Evolutionary conservation across 2,888 invertebrate species (phyloP).

Genomic region (Iselma pallidipennis): DNA sequence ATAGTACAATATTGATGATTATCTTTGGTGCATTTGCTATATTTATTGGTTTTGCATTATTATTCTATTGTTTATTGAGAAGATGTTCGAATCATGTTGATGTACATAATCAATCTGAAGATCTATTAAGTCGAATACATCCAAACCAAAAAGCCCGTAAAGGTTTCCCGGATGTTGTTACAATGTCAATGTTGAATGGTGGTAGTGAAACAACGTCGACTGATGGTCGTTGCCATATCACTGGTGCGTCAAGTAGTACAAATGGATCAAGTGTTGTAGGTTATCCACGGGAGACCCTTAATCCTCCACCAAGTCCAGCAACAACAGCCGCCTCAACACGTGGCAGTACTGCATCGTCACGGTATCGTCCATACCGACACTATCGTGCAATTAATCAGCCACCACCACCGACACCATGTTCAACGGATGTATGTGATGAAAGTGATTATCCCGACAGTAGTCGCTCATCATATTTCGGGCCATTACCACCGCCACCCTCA

Average conservation of each 20-base stretch:
- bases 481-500: conserved; percentile 83
- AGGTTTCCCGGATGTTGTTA: conserved; percentile 59
- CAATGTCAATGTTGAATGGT: conserved; percentile 69
- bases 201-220: conserved; percentile 67
- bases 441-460: conserved; percentile 78
- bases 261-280: conserved; percentile 61
- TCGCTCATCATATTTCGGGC: conserved; percentile 78
- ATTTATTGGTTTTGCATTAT: conserved; percentile 53
- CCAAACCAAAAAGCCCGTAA: conserved; percentile 49
- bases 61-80: conserved; percentile 41
- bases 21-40: conserved; percentile 60
- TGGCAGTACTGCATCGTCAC: conserved; percentile 61
- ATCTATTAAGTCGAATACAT: conserved; percentile 65
- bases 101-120: conserved; percentile 67
- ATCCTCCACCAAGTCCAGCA: conserved; percentile 91
- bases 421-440: conserved; percentile 92
- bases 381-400: conserved; percentile 74
- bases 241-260: conserved; percentile 69
- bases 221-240: conserved; percentile 69
- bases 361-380: conserved; percentile 59
- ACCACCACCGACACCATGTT: conserved; percentile 93
- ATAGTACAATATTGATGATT: conserved; percentile 61
- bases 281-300: conserved; percentile 84
- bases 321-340: conserved; percentile 67
- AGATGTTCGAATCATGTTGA: conserved; percentile 36